phyloP scores from a whole-genome alignment of 2,113 vertebrate genomes.

The Actinemys pallida region DNA sequence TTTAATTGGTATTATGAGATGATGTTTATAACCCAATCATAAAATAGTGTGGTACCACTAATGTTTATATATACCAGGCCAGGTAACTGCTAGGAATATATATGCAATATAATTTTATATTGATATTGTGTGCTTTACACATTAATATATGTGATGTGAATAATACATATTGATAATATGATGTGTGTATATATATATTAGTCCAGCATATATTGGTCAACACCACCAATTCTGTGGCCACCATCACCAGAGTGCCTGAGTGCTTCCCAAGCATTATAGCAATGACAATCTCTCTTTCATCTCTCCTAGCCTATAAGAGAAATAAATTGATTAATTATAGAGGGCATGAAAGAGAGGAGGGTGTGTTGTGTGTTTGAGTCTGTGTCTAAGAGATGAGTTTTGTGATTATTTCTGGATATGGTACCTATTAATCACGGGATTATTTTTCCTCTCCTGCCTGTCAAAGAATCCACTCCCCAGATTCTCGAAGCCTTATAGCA shows the following conservation, averaged over 20 bases:
- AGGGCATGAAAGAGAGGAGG: rapidly evolving
- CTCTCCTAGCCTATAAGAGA: not conserved
- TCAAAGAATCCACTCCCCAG: not conserved
- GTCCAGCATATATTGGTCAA: not conserved
- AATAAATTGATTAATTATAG: not conserved
- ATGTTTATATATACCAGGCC: not conserved
- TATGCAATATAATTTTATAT: not conserved
- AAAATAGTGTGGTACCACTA: not conserved
- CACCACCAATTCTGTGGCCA: not conserved
- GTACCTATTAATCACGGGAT: not conserved
- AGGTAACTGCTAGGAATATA: not conserved
- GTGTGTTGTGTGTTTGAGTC: not conserved
- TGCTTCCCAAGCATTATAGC: not conserved
- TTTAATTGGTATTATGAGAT: not conserved
- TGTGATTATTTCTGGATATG: not conserved
- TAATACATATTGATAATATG: not conserved
- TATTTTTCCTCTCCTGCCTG: not conserved
- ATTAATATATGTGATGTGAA: not conserved
- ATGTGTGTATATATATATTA: not conserved
- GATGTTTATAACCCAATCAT: not conserved
- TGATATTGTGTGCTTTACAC: not conserved
- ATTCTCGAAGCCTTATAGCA: not conserved
- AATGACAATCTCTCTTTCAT: not conserved
- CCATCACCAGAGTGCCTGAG: not conserved
- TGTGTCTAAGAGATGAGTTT: not conserved